Percentiles rank a stretch among this genome's conserved stretches.
Evolutionary conservation across 2,888 invertebrate genomes (phyloP).

Genomic region (Brachyptera risi): DNA sequence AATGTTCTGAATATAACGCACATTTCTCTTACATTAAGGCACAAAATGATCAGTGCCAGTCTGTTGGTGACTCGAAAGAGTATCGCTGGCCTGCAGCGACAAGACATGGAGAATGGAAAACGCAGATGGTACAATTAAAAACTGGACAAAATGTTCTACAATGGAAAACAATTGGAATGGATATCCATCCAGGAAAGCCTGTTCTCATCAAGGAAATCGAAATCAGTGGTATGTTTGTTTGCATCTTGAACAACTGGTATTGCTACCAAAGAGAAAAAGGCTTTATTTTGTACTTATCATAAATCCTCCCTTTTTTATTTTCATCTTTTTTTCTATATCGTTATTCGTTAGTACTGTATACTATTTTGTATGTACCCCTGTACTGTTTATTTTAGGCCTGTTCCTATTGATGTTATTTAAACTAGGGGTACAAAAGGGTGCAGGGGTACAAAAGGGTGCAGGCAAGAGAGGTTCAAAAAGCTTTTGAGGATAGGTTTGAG

Average conservation of each 20-base stretch:
- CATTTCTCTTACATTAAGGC: conserved; percentile 41
- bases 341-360: too few species aligned
- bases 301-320: background rate
- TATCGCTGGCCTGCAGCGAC: conserved; percentile 47
- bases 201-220: conserved; percentile 46
- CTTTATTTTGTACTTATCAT: too few species aligned
- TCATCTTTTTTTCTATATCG: background rate
- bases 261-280: too few species aligned
- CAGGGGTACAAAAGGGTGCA: too few species aligned
- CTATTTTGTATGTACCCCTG: too few species aligned
- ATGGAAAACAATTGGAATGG: conserved; percentile 50
- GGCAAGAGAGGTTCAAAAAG: too few species aligned
- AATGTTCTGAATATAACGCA: too few species aligned
- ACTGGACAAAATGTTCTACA: conserved; percentile 51
- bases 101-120: conserved; percentile 47
- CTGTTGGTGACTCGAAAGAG: conserved; percentile 43
- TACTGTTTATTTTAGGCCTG: too few species aligned
- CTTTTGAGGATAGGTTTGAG: too few species aligned
- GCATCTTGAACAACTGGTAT: too few species aligned
- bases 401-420: too few species aligned
- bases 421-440: too few species aligned
- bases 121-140: conserved; percentile 44
- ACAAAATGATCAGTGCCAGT: conserved; percentile 50
- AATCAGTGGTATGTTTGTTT: conserved; percentile 41
- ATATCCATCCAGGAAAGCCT: conserved; percentile 42